Base-by-base conservation (phyloP, 53 echinoderm and acorn worm genomes). In the Echinarachnius parma region DNA sequence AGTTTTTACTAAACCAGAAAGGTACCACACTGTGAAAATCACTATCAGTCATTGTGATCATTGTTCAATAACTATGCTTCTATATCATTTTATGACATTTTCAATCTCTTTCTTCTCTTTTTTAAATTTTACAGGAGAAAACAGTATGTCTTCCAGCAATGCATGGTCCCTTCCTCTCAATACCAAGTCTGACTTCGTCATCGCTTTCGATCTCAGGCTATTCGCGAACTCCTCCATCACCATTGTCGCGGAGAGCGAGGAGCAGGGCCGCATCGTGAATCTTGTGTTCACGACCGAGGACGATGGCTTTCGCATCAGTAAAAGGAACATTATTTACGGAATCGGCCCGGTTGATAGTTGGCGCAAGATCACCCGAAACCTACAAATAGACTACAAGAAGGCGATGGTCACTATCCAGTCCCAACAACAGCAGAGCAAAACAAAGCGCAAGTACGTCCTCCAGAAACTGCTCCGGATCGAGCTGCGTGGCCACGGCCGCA, bases 231-330 rank as follows among this genome's bases (percentile, higher is more conserved):
- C 84, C 0, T 88, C 91, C 0, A 64, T 96, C 48, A 87, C 82
- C 7, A 83, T 96, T 21, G 78, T 86, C 4, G 91, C 92, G 21
- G 87, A 96, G 60, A 74, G 82, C 18, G 89, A 92, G 59, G 96
- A 91, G 13, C 66, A 79, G 31, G 96, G 91, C 9, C 78, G 75
- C 13, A 53, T 78, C 14, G 53, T 88, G 36, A 92, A 78, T 35
- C 37, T 92, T 26, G 80, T 83, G 26, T 92, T 88, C 39, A 75
- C 82, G 1, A 81, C 82, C 2, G 85, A 80, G 54, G 82, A 80
- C 0, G 91, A 91, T 30, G 81, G 82, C 2, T 85, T 88, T 45
- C 64, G 67, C 44, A 82, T 88, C 4, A 85, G 85, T 25, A 82
- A 89, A 42, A 34, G 19, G 19, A 25, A 36, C 74, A 62, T 96